Evolutionary conservation across 2,888 invertebrate species (phyloP), one percentile per base, ranked within the genome.

Genomic region (Tetragonisca angustula): DNA sequence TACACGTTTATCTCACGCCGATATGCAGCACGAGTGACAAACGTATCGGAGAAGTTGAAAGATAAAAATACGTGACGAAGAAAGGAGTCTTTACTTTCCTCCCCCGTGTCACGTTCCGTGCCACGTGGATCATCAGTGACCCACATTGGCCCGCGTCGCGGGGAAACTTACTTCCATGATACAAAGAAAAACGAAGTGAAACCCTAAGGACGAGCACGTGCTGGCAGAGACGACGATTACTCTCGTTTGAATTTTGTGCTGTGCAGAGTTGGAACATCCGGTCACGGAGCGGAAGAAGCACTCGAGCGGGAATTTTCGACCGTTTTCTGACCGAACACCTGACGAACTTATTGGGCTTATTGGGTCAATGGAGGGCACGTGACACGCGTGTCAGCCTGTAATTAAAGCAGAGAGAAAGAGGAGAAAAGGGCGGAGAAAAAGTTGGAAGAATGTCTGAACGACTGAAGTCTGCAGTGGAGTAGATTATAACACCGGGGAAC

Each of bases 291-390:
- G 15, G n/a, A 49, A 4, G 19, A 43, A 15, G 4, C 27, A 21
- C 21, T 19, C 19, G 32, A 36, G 17, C 2, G 43, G 15, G 9
- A 43, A 56, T 54, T 27, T 52, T 56, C n/a, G 27, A 32, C 21
- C 21, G 65, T 77, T 71, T 32, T 71, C 77, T 36, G 52, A 36
- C 21, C 27, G 32, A 52, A 50, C 43, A 50, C 49, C 54, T 27
- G 24, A 52, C 11, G n/a, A 43, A 43, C n/a, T 61, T 19, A 9
- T n/a, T n/a, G 59, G 32, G 79, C 70, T 84, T 84, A 84, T 84
- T 84, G 65, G 73, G 72, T 69, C 76, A 84, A 84, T 79, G 65
- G 84, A 79, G 79, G 43, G 9, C 43, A 71, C 43, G 56, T 65
- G 69, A 69, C 21, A 69, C 69, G 43, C 43, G 36, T 65, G 73